Evolutionary conservation across 2,888 invertebrate genomes (phyloP), one percentile per base, ranked within the genome.

Genomic region (Margaritifera margaritifera): DNA sequence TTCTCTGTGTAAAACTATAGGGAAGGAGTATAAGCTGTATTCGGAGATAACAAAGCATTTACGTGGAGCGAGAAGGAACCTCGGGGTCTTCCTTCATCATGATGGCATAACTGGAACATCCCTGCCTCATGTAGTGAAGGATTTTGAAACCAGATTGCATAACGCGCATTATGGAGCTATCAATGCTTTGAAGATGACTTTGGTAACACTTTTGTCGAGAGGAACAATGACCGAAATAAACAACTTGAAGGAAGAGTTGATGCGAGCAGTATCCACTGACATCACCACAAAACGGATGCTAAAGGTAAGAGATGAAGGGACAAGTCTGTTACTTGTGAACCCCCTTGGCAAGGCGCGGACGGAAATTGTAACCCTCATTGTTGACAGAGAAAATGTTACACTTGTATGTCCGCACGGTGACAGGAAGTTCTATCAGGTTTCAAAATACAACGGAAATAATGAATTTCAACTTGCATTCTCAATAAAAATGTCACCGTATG

Each of bases 51-150:
- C 79, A 5, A 71, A 72, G 24, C 66, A 74, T 54, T 71, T 85
- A 63, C 80, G 82, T 71, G 18, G 74, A 59, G 78, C 96, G 95
- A 0, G 98, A 60, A 92, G 96, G 58, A 95, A 95, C 89, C 91
- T 98, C 72, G 98, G 95, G 0, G 91, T 98, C 15, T 98, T 98
- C 87, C 97, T 98, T 89, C 99, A 99, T 89, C 99, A 99, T 89
- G 98, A 99, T 87, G 98, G 97, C 18, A 97, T 98, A 68, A 98
- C 98, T 0, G 98, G 98, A 11, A 98, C 98, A 0, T 95, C 96
- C 1, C 96, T 96, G 87, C 93, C 94, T 0, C 94, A 93, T 79
- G 98, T 98, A 0, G 98, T 97, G 95, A 93, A 94, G 70, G 98
- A 99, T 89, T 99, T 97, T 64, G 86, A 87, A 76, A 59, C 71